Conservation (phyloP, 2,888 invertebrate genomes). For the Cosmia pyralina region DNA sequence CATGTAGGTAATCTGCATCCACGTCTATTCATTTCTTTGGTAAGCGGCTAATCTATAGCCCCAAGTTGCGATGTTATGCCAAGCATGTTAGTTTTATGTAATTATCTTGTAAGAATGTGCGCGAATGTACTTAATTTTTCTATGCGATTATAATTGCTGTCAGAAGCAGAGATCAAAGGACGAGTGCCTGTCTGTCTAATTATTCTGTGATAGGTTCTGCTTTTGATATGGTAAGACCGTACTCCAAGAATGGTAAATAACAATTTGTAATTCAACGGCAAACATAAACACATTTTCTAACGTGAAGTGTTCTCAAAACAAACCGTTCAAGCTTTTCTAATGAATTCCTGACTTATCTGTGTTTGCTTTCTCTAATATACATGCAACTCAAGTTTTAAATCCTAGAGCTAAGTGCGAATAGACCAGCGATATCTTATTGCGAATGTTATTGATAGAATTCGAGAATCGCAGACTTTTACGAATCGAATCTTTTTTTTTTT, state of each 20-base stretch:
- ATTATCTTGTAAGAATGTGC: conserved; percentile 42
- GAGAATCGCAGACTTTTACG: conserved; percentile 3
- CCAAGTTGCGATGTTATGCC: conserved; percentile 31
- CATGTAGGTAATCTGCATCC: conserved; percentile 58
- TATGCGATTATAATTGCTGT: conserved; percentile 30
- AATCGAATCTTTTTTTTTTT: not conserved
- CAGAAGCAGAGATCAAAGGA: conserved; percentile 40
- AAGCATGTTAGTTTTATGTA: conserved; percentile 37
- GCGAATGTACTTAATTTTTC: conserved; percentile 40
- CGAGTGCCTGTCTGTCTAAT: conserved; percentile 24
- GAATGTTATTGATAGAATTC: conserved; percentile 1
- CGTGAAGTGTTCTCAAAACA: conserved; percentile 52
- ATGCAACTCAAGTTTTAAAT: conserved; percentile 41
- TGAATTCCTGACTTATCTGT: conserved; percentile 54
- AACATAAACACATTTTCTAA: conserved; percentile 55
- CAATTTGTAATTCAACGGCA: conserved; percentile 47
- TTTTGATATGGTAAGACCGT: conserved; percentile 14
- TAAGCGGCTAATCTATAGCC: conserved; percentile 45
- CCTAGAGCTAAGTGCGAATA: conserved; percentile 30
- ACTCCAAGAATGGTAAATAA: conserved; percentile 43
- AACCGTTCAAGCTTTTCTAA: conserved; percentile 48
- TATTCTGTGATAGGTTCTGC: conserved; percentile 25
- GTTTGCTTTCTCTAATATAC: conserved; percentile 51
- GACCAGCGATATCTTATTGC: conserved; percentile 15
- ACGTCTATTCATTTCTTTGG: conserved; percentile 39